These are phyloP conservation scores for Edolisoma coerulescens DNA, from an alignment of 2,113 vertebrate species.

Conservation along the genomic window DNA sequence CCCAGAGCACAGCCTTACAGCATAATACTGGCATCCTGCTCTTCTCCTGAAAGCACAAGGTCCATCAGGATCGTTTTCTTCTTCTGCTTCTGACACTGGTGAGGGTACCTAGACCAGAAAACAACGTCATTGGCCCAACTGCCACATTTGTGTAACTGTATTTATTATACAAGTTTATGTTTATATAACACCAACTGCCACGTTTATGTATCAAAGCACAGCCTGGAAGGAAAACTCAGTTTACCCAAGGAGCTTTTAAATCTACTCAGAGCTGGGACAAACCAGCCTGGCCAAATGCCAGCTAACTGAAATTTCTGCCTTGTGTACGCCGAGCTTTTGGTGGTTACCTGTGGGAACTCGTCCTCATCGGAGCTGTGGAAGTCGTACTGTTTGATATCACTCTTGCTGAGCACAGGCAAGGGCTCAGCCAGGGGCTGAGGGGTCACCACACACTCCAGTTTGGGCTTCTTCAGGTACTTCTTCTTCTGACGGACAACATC, in stretches of 20 bases:
- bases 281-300: neutral
- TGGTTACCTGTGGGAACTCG: constrained; percentile 83
- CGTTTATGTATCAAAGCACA: neutral
- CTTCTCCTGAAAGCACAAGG: constrained; percentile 87
- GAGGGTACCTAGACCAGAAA: constrained; percentile 75
- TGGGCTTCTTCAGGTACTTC: constrained; percentile 85
- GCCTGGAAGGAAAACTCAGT: neutral
- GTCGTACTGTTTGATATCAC: constrained; percentile 92
- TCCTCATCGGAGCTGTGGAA: constrained; percentile 96
- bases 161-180: neutral
- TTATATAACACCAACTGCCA: neutral
- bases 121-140: neutral
- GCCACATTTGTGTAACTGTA: accelerated
- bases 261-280: accelerated
- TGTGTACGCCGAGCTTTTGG: accelerated
- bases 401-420: constrained; percentile 80
- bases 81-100: constrained; percentile 85
- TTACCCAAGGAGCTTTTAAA: neutral
- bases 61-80: constrained; percentile 90
- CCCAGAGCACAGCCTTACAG: constrained; percentile 71
- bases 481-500: constrained; percentile 85
- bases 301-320: neutral
- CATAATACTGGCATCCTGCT: constrained; percentile 90
- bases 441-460: constrained; percentile 73
- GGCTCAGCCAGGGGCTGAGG: constrained; percentile 77